Percentiles rank a stretch among this genome's conserved stretches.
Evolutionary conservation across 2,113 vertebrate genomes (phyloP).

Genomic region (Nematolebias whitei): DNA sequence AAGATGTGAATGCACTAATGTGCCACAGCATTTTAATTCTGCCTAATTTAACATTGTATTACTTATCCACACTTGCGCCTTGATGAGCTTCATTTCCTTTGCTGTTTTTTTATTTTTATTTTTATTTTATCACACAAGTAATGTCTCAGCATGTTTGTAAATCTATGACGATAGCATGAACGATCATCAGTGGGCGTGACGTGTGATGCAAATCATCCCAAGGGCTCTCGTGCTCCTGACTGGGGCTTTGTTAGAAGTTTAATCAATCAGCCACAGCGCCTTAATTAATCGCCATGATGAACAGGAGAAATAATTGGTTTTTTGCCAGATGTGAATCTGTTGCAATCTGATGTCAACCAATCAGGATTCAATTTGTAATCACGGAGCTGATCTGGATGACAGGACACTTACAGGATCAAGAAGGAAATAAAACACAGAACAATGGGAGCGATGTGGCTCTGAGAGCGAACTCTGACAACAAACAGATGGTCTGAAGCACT

Average conservation of each 20-base stretch:
- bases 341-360: constrained; percentile 62
- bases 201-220: constrained; percentile 47
- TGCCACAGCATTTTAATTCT: constrained; percentile 30
- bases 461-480: constrained; percentile 22
- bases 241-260: constrained; percentile 65
- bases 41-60: constrained; percentile 42
- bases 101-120: neutral
- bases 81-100: constrained; percentile 17
- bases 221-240: constrained; percentile 33
- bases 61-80: constrained; percentile 42
- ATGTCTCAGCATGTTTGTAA: constrained; percentile 28
- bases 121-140: neutral
- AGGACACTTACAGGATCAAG: constrained; percentile 51
- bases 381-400: constrained; percentile 55
- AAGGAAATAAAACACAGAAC: constrained; percentile 41
- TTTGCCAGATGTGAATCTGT: constrained; percentile 72
- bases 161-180: constrained; percentile 40
- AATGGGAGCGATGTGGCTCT: constrained; percentile 36
- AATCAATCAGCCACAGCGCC: constrained; percentile 71
- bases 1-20: constrained; percentile 25
- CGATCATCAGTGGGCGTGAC: constrained; percentile 33
- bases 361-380: constrained; percentile 57
- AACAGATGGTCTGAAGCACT: constrained; percentile 6
- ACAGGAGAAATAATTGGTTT: constrained; percentile 74
- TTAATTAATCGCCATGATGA: constrained; percentile 74